Conservation (phyloP, 1,140 invertebrate genomes). For the Phthorimaea operculella region DNA sequence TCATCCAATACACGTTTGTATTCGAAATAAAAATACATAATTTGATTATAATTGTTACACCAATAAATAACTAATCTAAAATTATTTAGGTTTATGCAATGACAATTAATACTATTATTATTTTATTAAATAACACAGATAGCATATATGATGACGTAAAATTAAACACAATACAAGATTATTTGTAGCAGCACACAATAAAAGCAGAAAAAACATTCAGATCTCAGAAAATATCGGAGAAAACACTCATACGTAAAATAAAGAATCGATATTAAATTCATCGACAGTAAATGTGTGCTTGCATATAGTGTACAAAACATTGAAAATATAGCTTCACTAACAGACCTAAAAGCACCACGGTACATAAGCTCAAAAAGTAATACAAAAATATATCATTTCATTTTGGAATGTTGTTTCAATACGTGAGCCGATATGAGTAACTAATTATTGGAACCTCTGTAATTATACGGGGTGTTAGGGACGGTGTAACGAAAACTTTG, state of each 20-base stretch:
- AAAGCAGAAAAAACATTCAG: not conserved
- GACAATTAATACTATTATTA: not conserved
- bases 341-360: slow-evolving; percentile 3
- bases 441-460: too few species aligned
- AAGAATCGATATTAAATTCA: slow-evolving; percentile 1
- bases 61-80: slow-evolving; percentile 29
- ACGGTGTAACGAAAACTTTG: too few species aligned
- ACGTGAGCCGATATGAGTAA: too few species aligned
- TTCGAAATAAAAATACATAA: not conserved
- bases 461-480: too few species aligned
- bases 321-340: slow-evolving; percentile 2
- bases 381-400: slow-evolving; percentile 4
- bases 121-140: slow-evolving; percentile 17
- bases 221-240: slow-evolving; percentile 17
- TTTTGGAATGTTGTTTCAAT: not conserved
- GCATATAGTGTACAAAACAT: not conserved
- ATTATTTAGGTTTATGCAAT: slow-evolving; percentile 11
- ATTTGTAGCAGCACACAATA: not conserved
- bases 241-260: slow-evolving; percentile 3
- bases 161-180: not conserved
- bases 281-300: not conserved
- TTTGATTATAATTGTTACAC: not conserved
- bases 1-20: not conserved
- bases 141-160: slow-evolving; percentile 8
- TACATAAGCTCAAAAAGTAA: slow-evolving; percentile 3